Evolutionary conservation across 1,140 invertebrate species (phyloP).

Genomic region (Papilio aristodemus): DNA sequence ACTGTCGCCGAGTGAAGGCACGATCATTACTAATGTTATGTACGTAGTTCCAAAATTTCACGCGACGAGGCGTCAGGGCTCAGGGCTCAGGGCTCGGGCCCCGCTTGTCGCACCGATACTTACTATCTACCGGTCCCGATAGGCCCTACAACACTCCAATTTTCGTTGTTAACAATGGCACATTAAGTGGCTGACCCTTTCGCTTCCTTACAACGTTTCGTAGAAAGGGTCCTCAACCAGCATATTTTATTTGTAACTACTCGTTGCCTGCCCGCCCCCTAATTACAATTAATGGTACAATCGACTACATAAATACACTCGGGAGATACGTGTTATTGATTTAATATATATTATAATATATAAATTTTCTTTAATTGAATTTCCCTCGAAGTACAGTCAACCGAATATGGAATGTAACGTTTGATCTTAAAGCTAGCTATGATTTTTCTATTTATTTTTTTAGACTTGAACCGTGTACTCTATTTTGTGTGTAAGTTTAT

Average conservation of each 20-base stretch:
- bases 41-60: slow-evolving; percentile 67
- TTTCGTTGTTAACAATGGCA: slow-evolving; percentile 55
- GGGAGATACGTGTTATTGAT: background rate
- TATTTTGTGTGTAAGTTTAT: too few species aligned
- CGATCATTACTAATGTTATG: slow-evolving; percentile 60
- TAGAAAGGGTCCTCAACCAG: slow-evolving; percentile 25
- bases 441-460: too few species aligned
- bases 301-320: background rate
- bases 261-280: background rate
- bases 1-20: slow-evolving; percentile 44
- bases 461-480: too few species aligned
- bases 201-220: slow-evolving; percentile 34
- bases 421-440: too few species aligned
- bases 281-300: background rate
- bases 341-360: too few species aligned
- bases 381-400: too few species aligned
- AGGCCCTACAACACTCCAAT: slow-evolving; percentile 61
- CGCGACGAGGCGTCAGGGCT: background rate
- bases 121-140: slow-evolving; percentile 65
- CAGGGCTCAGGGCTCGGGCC: too few species aligned
- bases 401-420: too few species aligned
- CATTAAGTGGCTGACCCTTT: slow-evolving; percentile 47
- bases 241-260: slow-evolving; percentile 25
- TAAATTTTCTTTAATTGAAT: too few species aligned
- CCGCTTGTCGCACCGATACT: background rate